Percentiles rank a stretch among this genome's conserved stretches.
Conservation (phyloP, 2,797 vertebrate species). For the Esox lucius region DNA sequence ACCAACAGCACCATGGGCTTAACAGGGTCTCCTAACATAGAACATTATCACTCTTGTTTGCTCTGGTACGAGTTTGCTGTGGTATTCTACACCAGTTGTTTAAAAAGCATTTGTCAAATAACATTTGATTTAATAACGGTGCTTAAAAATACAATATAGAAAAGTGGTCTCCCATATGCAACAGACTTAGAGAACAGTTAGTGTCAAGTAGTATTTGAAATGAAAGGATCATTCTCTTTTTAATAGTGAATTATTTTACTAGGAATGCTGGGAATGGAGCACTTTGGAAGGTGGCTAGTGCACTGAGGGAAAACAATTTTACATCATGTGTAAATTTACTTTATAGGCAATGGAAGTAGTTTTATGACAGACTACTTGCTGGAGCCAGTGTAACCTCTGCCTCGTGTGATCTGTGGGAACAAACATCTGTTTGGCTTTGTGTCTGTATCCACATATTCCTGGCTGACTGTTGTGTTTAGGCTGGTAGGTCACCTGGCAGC, state of each 20-base stretch:
- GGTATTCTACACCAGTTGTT: neutral
- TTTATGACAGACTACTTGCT: slow-evolving; percentile 18
- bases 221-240: neutral
- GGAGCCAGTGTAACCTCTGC: slow-evolving; percentile 16
- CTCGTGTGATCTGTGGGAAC: slow-evolving; percentile 26
- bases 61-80: neutral
- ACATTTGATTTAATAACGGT: no score
- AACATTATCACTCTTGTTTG: no score
- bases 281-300: neutral
- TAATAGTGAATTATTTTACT: neutral
- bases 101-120: no score
- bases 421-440: slow-evolving; percentile 36
- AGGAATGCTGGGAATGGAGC: neutral
- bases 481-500: slow-evolving; percentile 10
- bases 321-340: slow-evolving; percentile 25
- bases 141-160: neutral
- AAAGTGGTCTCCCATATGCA: neutral
- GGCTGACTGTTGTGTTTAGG: neutral
- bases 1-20: no score
- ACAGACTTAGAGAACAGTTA: neutral
- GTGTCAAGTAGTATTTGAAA: neutral
- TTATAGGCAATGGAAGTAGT: slow-evolving; percentile 11
- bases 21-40: no score
- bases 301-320: slow-evolving; percentile 12
- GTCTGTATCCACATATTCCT: slow-evolving; percentile 6